Base-by-base conservation (phyloP, 2,797 vertebrate genomes). In the Aldrovandia affinis region DNA sequence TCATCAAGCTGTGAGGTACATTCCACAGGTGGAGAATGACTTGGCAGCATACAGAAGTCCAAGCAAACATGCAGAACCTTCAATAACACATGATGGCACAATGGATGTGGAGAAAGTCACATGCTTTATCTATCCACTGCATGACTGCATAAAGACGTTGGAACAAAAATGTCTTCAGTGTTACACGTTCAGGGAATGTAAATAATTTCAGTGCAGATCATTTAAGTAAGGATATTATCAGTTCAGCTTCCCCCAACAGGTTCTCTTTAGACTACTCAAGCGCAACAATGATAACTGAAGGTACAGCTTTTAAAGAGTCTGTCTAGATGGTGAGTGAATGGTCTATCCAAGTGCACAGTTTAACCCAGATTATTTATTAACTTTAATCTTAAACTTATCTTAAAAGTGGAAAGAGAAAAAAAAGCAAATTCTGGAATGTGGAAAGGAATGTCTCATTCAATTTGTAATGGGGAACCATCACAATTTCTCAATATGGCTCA, bases 331-430 rank as follows among this genome's bases (percentile, higher is more conserved):
- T 3, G 70, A 44, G 7, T 25, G 33, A 10, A 36, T 30, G 65
- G 3, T 30, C 33, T 68, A 15, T 14, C 2, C 63, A 33, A 39
- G 14, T 44, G 22, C 8, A 9, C 28, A 47, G 77, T n/a, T 52
- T 47, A 78, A 78, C 77, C 77, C 22, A 78, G n/a, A 28, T 47
- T 50, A 78, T 18, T 47, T 47, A 55, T 79, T 79, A 52, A 79
- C 52, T 55, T 79, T 33, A 33, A 79, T 52, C 78, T 75, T 75
- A 44, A 44, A 75, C 20, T 25, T n/a, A 52, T 79, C 18, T 28
- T 7, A 39, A 36, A 28, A 8, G 77, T n/a, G n/a, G n/a, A n/a
- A n/a, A 2, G 8, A 28, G 18, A 44, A 42, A 33, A 28, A 79
- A 79, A 54, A 5, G 12, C 30, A 7, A 47, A 55, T 12, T 44